These are phyloP conservation scores for Gobionotothen gibberifrons DNA, from an alignment of 2,797 vertebrate genomes.

Conservation along the genomic window DNA sequence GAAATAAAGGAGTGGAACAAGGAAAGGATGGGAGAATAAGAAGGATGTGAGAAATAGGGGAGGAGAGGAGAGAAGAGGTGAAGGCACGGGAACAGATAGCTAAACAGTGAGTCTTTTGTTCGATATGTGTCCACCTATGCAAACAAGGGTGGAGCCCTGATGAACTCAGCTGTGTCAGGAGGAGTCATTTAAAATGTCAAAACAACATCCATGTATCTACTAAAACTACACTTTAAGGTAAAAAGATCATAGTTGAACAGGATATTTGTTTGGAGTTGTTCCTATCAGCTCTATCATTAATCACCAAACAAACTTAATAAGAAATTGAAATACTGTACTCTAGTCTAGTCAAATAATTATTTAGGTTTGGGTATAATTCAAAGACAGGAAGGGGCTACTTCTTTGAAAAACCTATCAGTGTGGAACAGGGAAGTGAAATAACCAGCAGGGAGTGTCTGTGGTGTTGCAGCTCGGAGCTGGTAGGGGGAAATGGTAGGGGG, in stretches of 20 bases:
- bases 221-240: slow-evolving; percentile 2
- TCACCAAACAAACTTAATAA: background rate
- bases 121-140: slow-evolving; percentile 55
- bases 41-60: slow-evolving; percentile 11
- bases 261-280: background rate
- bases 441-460: slow-evolving; percentile 40
- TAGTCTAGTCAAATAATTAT: slow-evolving; percentile 10
- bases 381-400: slow-evolving; percentile 1
- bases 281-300: slow-evolving; percentile 12
- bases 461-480: slow-evolving; percentile 39
- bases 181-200: slow-evolving; percentile 53
- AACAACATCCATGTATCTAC: background rate
- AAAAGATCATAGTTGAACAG: slow-evolving; percentile 10
- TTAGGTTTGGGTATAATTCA: slow-evolving; percentile 4
- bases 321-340: background rate
- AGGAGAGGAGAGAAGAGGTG: slow-evolving; percentile 10
- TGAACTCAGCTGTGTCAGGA: slow-evolving; percentile 22
- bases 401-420: slow-evolving; percentile 4
- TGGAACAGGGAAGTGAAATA: slow-evolving; percentile 57
- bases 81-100: slow-evolving; percentile 64
- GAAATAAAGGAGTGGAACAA: slow-evolving; percentile 51
- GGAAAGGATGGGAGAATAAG: slow-evolving; percentile 44
- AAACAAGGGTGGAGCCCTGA: slow-evolving; percentile 60
- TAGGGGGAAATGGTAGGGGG: background rate
- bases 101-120: slow-evolving; percentile 73